A percentile compares a stretch with the other conserved stretches of the same genome.
Conservation (phyloP, 1,140 invertebrate species). For the Listronotus bonariensis region DNA sequence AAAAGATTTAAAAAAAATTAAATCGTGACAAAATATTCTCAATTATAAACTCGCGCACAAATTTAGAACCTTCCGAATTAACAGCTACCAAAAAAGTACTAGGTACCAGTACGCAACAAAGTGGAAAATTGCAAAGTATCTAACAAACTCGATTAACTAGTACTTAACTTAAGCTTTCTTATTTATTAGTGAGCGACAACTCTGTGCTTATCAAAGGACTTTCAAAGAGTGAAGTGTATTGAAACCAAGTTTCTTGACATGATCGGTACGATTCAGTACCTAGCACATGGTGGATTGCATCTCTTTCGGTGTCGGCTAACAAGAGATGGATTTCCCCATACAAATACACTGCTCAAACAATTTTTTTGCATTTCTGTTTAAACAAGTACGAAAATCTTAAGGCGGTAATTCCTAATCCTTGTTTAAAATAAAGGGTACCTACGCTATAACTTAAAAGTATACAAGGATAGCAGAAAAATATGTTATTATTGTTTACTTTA, state of each 20-base stretch:
- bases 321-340: conserved; percentile 17
- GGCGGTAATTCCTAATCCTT: too few relatives aligned
- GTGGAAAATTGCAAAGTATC: background rate
- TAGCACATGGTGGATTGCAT: conserved; percentile 33
- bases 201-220: conserved; percentile 28
- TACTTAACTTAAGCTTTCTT: conserved; percentile 1
- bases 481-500: too few relatives aligned
- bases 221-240: conserved; percentile 31
- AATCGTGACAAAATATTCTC: background rate
- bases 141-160: background rate
- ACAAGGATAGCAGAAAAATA: too few relatives aligned
- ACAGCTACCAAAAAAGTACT: background rate
- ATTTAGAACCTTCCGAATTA: background rate
- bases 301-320: conserved; percentile 17
- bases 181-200: conserved; percentile 12
- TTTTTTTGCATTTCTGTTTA: too few relatives aligned
- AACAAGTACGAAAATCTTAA: too few relatives aligned
- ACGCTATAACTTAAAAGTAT: too few relatives aligned
- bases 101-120: conserved; percentile 9
- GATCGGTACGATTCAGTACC: conserved; percentile 38
- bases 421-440: too few relatives aligned
- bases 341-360: conserved; percentile 7
- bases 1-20: conserved; percentile 3
- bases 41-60: conserved; percentile 2
- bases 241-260: conserved; percentile 29